phyloP scores from a whole-genome alignment of 1,140 invertebrate species.

The Papilio aristodemus region DNA sequence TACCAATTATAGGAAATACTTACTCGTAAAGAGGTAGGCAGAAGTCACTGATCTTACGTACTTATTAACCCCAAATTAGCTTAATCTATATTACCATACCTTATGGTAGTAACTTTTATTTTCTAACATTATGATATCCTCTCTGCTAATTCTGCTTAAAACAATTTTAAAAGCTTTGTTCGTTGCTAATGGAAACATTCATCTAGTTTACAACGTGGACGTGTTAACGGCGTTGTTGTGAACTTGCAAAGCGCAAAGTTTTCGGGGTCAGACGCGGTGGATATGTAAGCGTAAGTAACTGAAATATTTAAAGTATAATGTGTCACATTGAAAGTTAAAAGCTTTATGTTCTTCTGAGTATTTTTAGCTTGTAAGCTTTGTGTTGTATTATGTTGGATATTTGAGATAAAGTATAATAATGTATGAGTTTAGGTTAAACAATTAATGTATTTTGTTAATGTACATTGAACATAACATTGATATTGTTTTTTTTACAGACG shows the following conservation, averaged over 20 bases:
- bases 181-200: slow-evolving; percentile 9
- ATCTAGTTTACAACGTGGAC: background rate
- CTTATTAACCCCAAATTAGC: too few relatives aligned
- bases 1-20: background rate
- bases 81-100: too few relatives aligned
- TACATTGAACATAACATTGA: too few relatives aligned
- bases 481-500: too few relatives aligned
- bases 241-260: background rate
- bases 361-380: too few relatives aligned
- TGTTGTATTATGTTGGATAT: too few relatives aligned
- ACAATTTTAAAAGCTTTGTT: background rate
- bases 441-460: too few relatives aligned
- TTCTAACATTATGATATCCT: background rate
- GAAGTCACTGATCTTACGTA: too few relatives aligned
- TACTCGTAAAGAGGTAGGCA: too few relatives aligned
- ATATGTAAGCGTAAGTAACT: background rate
- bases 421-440: too few relatives aligned
- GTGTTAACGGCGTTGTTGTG: background rate
- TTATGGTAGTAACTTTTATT: background rate
- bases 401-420: too few relatives aligned
- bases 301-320: slow-evolving; percentile 1
- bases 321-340: background rate
- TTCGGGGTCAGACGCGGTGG: background rate
- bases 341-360: background rate
- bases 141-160: background rate